Evolutionary conservation across 1,140 invertebrate genomes (phyloP), one percentile per base, ranked within the genome.

Genomic region (Macrosteles quadrilineatus): DNA sequence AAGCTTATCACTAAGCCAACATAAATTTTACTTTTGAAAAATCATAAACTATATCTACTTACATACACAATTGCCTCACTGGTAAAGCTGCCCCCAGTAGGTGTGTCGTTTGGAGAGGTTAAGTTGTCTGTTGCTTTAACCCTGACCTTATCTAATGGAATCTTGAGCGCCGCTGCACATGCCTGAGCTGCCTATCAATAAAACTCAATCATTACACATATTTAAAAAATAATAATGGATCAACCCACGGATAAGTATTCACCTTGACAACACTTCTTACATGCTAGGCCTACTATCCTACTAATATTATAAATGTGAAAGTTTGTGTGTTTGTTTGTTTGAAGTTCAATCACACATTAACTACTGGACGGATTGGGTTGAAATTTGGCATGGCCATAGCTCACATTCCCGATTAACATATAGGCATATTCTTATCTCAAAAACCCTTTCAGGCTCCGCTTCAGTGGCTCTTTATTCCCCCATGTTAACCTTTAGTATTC

Each of bases 1-100:
- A n/a, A n/a, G n/a, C n/a, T n/a, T n/a, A n/a, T n/a, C n/a, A n/a
- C n/a, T n/a, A n/a, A n/a, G n/a, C n/a, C n/a, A n/a, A n/a, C n/a
- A n/a, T n/a, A n/a, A n/a, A n/a, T n/a, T n/a, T n/a, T n/a, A n/a
- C n/a, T n/a, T n/a, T n/a, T n/a, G n/a, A n/a, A n/a, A n/a, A n/a
- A n/a, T n/a, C n/a, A n/a, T n/a, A n/a, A n/a, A n/a, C n/a, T n/a
- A n/a, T n/a, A n/a, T n/a, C n/a, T n/a, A 71, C 82, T 83, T 83
- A 88, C 89, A 73, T 84, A 87, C 67, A 85, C 86, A 14, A 87
- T 83, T 14, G 83, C 78, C 78, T 95, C 92, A 76, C 89, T 91
- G 0, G 89, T 87, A 3, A 90, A 78, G 74, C 90, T 90, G 0
- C 90, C 91, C 17, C 88, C 91, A 11, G 88, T 91, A 0, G 85